Evolutionary conservation across 2,888 invertebrate species (phyloP), one percentile per base, ranked within the genome.

Genomic region (Molanna angustata): DNA sequence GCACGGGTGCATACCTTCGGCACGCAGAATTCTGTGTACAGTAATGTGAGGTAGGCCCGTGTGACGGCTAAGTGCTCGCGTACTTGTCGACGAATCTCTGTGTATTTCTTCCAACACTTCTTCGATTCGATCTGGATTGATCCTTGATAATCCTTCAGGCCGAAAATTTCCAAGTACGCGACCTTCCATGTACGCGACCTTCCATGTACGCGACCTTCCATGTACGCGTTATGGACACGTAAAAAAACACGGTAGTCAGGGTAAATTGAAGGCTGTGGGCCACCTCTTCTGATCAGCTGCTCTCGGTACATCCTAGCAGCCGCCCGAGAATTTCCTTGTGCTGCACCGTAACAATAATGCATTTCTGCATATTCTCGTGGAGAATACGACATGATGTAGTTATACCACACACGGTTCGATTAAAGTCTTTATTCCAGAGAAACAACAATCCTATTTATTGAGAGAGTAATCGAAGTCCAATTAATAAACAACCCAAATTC

Each of bases 331-430:
- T 40, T 14, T 14, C 40, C 40, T 40, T 40, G 17, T 9, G 40
- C 40, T 40, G 40, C 40, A 35, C 35, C 35, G 13, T 40, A 40
- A 18, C 40, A 40, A 14, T 7, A 18, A 40, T 40, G 17, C 40
- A 40, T 18, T 18, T 17, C 40, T 40, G 40, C 40, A 40, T 13
- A 14, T 7, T 35, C 35, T 35, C 35, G 9, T 6, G 35, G 35
- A 35, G 35, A 35, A 35, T n/a, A 35, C 13, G 35, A 13, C 35
- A 35, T 35, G 35, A 35, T 35, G 35, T 4, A n/a, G 27, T 7
- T 27, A 27, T 11, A 27, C 27, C 27, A 11, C 27, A 27, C 27
- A 27, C 27, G 11, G 27, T 27, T 27, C 27, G 27, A 27, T 27
- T 7, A 27, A 27, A 27, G 11, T n/a, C n/a, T n/a, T n/a, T n/a